These are phyloP conservation scores for Cromileptes altivelis DNA, from an alignment of 2,113 vertebrate genomes.

Conservation along the genomic window DNA sequence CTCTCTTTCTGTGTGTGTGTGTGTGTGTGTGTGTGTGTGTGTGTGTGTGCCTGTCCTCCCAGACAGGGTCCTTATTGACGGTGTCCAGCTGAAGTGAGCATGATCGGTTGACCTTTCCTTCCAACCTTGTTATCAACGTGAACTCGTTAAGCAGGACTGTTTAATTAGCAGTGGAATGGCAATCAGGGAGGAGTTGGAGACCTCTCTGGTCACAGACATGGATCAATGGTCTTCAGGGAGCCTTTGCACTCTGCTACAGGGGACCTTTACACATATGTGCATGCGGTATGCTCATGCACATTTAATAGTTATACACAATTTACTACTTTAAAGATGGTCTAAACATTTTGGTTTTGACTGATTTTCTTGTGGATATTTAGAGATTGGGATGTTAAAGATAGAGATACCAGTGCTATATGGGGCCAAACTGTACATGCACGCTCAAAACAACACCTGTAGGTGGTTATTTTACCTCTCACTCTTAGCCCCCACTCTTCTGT, in stretches of 20 bases:
- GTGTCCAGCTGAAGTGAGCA: slow-evolving; percentile 52
- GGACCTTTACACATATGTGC: slow-evolving; percentile 25
- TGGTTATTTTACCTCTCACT: background rate
- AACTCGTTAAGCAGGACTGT: slow-evolving; percentile 75
- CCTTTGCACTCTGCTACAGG: slow-evolving; percentile 31
- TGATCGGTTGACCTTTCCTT: slow-evolving; percentile 75
- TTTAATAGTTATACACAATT: background rate
- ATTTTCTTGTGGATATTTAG: background rate
- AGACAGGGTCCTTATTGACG: slow-evolving; percentile 56
- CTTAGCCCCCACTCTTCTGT: background rate
- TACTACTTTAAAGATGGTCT: background rate
- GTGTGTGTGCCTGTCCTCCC: slow-evolving; percentile 48
- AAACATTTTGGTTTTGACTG: background rate
- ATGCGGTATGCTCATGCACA: background rate
- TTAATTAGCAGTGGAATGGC: slow-evolving; percentile 76
- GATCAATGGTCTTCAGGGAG: slow-evolving; percentile 77
- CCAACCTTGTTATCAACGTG: slow-evolving; percentile 69
- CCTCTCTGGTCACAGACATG: slow-evolving; percentile 59
- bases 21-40: slow-evolving; percentile 25
- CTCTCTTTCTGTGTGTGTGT: slow-evolving; percentile 18
- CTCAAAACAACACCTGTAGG: background rate
- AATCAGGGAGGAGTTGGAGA: slow-evolving; percentile 65
- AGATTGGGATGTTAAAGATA: no score
- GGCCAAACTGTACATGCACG: background rate
- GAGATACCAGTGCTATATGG: background rate